Percentiles rank a stretch among this genome's conserved stretches.
Evolutionary conservation across 37 sponge, comb jelly and placozoan species (phyloP).

Genomic region (Sycon ciliatum): DNA sequence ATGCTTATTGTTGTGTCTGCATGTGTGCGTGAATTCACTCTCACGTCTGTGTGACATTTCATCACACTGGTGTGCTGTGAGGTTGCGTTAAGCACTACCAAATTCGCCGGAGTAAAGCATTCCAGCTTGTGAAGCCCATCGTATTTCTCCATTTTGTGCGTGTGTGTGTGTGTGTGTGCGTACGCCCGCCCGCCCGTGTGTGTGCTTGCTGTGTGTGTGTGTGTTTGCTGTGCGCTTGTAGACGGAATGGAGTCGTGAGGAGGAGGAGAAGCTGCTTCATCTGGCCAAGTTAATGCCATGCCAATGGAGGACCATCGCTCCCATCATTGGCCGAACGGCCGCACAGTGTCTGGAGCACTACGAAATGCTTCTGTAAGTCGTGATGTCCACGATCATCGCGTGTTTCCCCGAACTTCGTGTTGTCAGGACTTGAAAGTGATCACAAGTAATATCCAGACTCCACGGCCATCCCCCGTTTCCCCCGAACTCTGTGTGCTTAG

Average conservation of each 20-base stretch:
- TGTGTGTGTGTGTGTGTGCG: not conserved
- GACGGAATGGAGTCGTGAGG: slow-evolving; percentile 98
- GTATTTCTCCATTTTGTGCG: too few species aligned
- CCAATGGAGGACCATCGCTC: slow-evolving; percentile 97
- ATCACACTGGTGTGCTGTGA: too few species aligned
- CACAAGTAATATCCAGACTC: not conserved
- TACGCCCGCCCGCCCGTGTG: not conserved
- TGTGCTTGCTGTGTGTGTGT: not conserved
- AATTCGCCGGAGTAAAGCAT: too few species aligned
- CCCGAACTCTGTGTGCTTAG: too few species aligned
- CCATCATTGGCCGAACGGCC: slow-evolving; percentile 91
- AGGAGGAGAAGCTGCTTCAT: slow-evolving; percentile 96
- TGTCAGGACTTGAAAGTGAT: not conserved
- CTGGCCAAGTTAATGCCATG: slow-evolving; percentile 96
- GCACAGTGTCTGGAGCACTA: slow-evolving; percentile 99
- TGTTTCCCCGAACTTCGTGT: not conserved
- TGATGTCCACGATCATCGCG: not conserved
- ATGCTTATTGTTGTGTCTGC: too few species aligned
- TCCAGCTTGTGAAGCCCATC: too few species aligned
- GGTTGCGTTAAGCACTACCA: too few species aligned
- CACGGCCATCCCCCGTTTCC: not conserved
- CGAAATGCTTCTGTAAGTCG: slow-evolving; percentile 81
- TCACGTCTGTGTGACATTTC: too few species aligned
- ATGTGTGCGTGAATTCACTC: too few species aligned
- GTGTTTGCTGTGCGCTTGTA: not conserved